Conservation (phyloP, 2,888 invertebrate genomes). For the Drosophila planitibia region DNA sequence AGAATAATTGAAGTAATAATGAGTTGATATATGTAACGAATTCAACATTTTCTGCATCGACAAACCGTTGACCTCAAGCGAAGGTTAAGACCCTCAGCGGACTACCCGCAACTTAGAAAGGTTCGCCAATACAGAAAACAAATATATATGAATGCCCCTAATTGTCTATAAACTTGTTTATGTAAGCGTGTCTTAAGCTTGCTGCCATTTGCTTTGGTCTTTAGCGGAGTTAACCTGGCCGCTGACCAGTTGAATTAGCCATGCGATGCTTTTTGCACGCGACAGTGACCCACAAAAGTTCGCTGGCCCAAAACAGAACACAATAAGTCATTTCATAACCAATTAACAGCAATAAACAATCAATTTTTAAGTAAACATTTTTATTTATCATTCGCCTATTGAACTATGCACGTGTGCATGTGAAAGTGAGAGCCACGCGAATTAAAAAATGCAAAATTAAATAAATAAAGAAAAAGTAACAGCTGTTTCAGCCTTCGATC, state of each 20-base stretch:
- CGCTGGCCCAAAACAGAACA: constrained; percentile 17
- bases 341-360: constrained; percentile 11
- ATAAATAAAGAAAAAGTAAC: constrained; percentile 5
- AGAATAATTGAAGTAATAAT: neutral
- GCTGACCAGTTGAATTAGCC: constrained; percentile 11
- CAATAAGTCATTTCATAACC: constrained; percentile 23
- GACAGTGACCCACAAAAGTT: constrained; percentile 65
- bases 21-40: constrained; percentile 3
- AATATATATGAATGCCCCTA: constrained; percentile 30
- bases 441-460: neutral
- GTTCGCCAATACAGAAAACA: constrained; percentile 32
- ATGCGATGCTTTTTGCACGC: constrained; percentile 32
- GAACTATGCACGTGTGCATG: neutral
- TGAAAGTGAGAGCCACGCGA: constrained; percentile 47
- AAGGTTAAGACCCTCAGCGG: constrained; percentile 63
- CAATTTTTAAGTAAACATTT: neutral
- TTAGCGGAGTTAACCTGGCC: constrained; percentile 17
- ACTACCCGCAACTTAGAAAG: constrained; percentile 53
- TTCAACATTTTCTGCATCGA: constrained; percentile 65
- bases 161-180: constrained; percentile 12
- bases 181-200: neutral
- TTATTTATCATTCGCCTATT: neutral
- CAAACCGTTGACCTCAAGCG: constrained; percentile 77
- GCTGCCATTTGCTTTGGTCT: constrained; percentile 19
- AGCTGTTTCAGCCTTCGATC: constrained; percentile 39